Evolutionary conservation across 1,140 invertebrate species (phyloP).

Genomic region (Liolophura sinensis): DNA sequence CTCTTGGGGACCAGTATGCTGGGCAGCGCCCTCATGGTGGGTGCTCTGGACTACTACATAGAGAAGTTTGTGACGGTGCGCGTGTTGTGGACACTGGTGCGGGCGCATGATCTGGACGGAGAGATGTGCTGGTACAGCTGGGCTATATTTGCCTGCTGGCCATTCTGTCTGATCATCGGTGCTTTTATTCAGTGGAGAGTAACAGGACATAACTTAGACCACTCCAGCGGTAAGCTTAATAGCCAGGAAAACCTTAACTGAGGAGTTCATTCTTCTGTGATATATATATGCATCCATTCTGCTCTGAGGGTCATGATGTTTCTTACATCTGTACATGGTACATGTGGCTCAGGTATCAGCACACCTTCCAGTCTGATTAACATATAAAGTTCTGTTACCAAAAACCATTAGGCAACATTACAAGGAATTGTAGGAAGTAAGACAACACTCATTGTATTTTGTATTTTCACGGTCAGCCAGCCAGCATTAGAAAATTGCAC

Average conservation of each 20-base stretch:
- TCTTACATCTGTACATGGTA: too few relatives aligned
- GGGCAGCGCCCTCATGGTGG: constrained; percentile 74
- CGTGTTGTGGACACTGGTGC: constrained; percentile 69
- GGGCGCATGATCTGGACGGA: constrained; percentile 27
- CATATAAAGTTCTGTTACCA: too few relatives aligned
- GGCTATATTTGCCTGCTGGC: constrained; percentile 76
- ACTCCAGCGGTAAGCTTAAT: constrained; percentile 51
- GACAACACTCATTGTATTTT: too few relatives aligned
- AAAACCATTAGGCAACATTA: too few relatives aligned
- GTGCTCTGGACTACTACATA: constrained; percentile 76
- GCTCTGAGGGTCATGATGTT: too few relatives aligned
- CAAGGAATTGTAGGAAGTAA: too few relatives aligned
- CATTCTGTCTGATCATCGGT: constrained; percentile 70
- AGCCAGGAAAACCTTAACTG: background rate
- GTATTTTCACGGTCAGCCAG: too few relatives aligned
- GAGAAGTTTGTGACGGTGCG: constrained; percentile 72
- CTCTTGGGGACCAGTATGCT: constrained; percentile 77
- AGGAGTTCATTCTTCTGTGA: too few relatives aligned
- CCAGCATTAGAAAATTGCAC: too few relatives aligned
- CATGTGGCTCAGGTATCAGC: too few relatives aligned
- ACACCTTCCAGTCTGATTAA: too few relatives aligned
- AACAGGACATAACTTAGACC: constrained; percentile 73
- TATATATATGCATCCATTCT: too few relatives aligned
- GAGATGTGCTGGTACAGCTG: constrained; percentile 75
- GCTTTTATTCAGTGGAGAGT: constrained; percentile 71